Conservation (phyloP, 2,113 vertebrate species). For the Hipposideros armiger region DNA sequence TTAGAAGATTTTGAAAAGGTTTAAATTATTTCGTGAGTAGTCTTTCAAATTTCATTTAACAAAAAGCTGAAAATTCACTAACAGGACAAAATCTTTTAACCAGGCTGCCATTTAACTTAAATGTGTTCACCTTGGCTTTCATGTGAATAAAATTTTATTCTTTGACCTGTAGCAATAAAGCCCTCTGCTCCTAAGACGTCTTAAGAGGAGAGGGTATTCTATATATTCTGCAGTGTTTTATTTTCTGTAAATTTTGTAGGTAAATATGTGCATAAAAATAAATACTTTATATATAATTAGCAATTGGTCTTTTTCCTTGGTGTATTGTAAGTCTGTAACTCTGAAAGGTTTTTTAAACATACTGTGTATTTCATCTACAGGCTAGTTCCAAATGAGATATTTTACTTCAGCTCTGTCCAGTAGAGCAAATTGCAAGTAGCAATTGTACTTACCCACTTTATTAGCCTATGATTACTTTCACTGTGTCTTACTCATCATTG, state of each 20-base stretch:
- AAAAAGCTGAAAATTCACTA: constrained; percentile 74
- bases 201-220: constrained; percentile 74
- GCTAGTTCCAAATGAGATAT: constrained; percentile 1
- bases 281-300: constrained; percentile 87
- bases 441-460: background rate
- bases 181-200: constrained; percentile 76
- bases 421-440: background rate
- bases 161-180: constrained; percentile 76
- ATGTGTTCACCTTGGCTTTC: constrained; percentile 68
- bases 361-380: background rate
- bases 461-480: background rate
- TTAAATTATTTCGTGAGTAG: constrained; percentile 78
- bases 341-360: background rate
- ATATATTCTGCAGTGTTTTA: constrained; percentile 82
- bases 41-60: constrained; percentile 78
- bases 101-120: constrained; percentile 75
- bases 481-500: background rate
- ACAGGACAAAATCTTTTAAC: constrained; percentile 56
- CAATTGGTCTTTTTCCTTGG: constrained; percentile 71
- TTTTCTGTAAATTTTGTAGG: constrained; percentile 89
- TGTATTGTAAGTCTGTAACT: background rate
- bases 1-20: constrained; percentile 81
- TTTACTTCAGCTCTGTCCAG: background rate
- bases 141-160: constrained; percentile 60
- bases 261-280: constrained; percentile 89